Evolutionary conservation across 2,888 invertebrate species (phyloP), one percentile per base, ranked within the genome.

Genomic region (Clepsis dumicolana): DNA sequence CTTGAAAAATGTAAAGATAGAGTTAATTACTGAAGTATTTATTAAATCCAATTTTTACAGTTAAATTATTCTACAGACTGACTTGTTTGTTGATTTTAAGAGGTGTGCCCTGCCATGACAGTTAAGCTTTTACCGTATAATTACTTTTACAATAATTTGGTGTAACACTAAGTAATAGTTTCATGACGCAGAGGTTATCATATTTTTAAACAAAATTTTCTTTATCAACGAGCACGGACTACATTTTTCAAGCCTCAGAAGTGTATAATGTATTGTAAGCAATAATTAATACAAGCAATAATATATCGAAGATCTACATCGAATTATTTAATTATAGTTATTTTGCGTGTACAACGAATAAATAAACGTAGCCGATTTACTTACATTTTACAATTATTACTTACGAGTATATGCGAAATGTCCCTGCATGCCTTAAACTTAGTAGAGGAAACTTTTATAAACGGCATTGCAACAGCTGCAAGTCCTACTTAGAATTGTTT

Each of bases 261-360:
- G 71, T 64, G 65, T 75, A 73, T 77, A 75, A 76, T 70, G 73
- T 78, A 74, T 79, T 78, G 77, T 79, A 84, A 80, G 73, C 71
- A 77, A 75, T 76, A 75, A 73, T 57, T 27, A 14, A 72, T 75
- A 78, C 82, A 88, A 84, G 82, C 81, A 82, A 84, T 82, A 80
- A 80, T 50, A 62, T 77, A 87, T 85, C 82, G 86, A 88, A 85
- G 72, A 74, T 74, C 77, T 70, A 89, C 90, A 90, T 88, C 90
- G 90, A 90, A 88, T 78, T 64, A 64, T 80, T 79, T 77, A 79
- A 75, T 81, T 76, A 74, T 76, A 77, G 76, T 80, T 86, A 77
- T 80, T 82, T 85, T 84, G 80, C 82, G 78, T 82, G 63, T 65
- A 62, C 70, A 70, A 70, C 66, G 65, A 70, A 70, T 32, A 38